These are phyloP conservation scores for Amphimallon solstitiale DNA, from an alignment of 2,888 invertebrate species.

Conservation along the genomic window DNA sequence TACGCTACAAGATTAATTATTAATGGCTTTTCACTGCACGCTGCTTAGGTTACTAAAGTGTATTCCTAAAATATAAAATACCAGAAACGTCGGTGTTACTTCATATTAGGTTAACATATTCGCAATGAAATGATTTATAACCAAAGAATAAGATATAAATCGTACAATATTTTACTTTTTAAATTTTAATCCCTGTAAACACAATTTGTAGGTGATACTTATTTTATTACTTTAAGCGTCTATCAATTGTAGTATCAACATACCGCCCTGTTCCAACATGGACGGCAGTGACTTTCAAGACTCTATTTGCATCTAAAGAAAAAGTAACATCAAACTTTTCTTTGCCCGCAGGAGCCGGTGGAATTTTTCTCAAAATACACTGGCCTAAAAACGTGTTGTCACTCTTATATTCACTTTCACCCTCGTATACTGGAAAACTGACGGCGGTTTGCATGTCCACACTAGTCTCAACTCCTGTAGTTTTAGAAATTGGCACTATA, in stretches of 20 bases:
- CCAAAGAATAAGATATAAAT: no score
- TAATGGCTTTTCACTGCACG: no score
- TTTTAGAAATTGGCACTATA: constrained; percentile 39
- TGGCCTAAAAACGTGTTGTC: constrained; percentile 11
- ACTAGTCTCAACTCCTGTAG: constrained; percentile 27
- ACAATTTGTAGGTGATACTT: no score
- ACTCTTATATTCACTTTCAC: background rate
- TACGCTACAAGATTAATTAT: no score
- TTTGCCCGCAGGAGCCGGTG: background rate
- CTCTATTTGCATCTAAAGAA: background rate
- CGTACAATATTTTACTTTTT: no score
- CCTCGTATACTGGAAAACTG: constrained; percentile 13
- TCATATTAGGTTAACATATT: no score
- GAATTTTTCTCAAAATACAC: background rate
- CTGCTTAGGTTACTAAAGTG: no score
- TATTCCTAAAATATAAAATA: no score
- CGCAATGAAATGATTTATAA: no score
- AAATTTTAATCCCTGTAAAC: no score
- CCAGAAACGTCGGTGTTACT: no score
- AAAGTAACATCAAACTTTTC: constrained; percentile 18
- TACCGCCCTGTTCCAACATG: background rate
- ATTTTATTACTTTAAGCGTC: no score
- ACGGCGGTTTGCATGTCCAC: constrained; percentile 40
- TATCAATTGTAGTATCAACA: background rate
- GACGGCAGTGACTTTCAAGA: constrained; percentile 6